Evolutionary conservation across 2,113 vertebrate genomes (phyloP).

Genomic region (Notarius lentiginosus): DNA sequence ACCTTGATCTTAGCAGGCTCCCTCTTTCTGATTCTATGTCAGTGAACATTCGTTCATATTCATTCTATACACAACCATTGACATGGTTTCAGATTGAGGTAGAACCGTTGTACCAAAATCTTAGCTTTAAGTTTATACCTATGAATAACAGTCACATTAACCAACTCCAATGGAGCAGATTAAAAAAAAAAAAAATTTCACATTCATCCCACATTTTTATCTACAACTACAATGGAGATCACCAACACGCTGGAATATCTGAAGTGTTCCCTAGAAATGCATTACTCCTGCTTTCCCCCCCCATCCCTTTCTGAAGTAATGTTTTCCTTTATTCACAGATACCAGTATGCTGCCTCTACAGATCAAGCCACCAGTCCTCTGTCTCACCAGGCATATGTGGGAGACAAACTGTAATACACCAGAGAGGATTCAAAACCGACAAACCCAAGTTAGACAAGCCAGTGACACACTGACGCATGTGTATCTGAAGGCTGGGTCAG

Average conservation of each 20-base stretch:
- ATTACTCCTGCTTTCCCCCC: constrained; percentile 45
- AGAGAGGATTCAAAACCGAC: constrained; percentile 60
- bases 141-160: constrained; percentile 78
- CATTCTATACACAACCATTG: constrained; percentile 61
- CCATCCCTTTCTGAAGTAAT: constrained; percentile 63
- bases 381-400: constrained; percentile 51
- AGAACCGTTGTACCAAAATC: constrained; percentile 78
- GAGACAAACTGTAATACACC: constrained; percentile 47
- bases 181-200: constrained; percentile 60
- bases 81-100: constrained; percentile 75
- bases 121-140: constrained; percentile 66
- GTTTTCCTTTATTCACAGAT: constrained; percentile 60
- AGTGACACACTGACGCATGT: constrained; percentile 52
- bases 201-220: constrained; percentile 66
- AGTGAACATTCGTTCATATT: constrained; percentile 28
- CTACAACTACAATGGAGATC: constrained; percentile 63
- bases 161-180: constrained; percentile 66
- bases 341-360: constrained; percentile 55
- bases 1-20: constrained; percentile 56
- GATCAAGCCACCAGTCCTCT: constrained; percentile 54
- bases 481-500: constrained; percentile 46
- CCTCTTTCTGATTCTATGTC: constrained; percentile 52
- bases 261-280: constrained; percentile 58
- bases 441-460: constrained; percentile 55
- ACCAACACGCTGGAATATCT: constrained; percentile 62